Conservation (phyloP, 2,888 invertebrate genomes). For the Shargacucullia verbasci region DNA sequence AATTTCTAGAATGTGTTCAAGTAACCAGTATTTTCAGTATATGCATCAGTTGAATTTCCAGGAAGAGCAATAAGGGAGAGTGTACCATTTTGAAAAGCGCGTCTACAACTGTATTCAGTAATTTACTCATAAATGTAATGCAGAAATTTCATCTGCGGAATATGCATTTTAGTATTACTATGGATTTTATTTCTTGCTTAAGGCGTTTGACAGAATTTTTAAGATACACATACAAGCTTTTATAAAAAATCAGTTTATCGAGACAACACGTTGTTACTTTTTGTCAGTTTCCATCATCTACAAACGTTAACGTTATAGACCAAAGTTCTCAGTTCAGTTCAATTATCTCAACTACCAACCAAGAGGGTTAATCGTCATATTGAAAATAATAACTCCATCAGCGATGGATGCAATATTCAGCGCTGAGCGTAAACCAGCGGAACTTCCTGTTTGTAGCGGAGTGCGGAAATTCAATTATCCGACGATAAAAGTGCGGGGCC, state of each 20-base stretch:
- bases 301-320: slow-evolving; percentile 18
- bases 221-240: background rate
- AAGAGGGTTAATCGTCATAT: slow-evolving; percentile 64
- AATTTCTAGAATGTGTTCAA: slow-evolving; percentile 3
- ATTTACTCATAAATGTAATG: slow-evolving; percentile 26
- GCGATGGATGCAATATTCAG: slow-evolving; percentile 77
- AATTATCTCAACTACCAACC: slow-evolving; percentile 56
- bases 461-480: slow-evolving; percentile 87
- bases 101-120: slow-evolving; percentile 14
- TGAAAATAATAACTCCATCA: slow-evolving; percentile 80
- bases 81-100: slow-evolving; percentile 38
- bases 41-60: slow-evolving; percentile 33
- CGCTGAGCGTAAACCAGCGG: slow-evolving; percentile 70
- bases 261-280: background rate
- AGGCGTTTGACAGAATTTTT: too few relatives aligned
- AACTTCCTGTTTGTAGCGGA: slow-evolving; percentile 84
- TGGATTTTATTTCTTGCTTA: too few relatives aligned
- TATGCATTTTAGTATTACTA: slow-evolving; percentile 2
- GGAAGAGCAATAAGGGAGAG: slow-evolving; percentile 33
- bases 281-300: background rate
- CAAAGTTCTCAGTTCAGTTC: slow-evolving; percentile 46
- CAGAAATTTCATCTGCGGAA: slow-evolving; percentile 6
- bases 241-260: background rate
- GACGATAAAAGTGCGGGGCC: slow-evolving; percentile 80
- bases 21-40: slow-evolving; percentile 21